Evolutionary conservation across 2,113 vertebrate species (phyloP).

Genomic region (Anser brachyrhynchus): DNA sequence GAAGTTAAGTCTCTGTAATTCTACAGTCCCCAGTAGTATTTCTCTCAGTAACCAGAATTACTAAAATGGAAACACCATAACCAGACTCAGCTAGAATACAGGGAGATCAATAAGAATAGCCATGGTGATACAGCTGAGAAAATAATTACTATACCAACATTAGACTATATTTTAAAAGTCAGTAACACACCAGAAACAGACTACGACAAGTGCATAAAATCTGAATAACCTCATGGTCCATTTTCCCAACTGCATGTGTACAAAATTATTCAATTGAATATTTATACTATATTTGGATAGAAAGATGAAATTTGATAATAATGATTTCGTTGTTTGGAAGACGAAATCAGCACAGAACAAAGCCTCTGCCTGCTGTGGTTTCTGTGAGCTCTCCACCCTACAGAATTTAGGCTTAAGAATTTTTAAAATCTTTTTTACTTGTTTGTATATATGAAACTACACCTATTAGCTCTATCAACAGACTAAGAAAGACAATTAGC

Average conservation of each 20-base stretch:
- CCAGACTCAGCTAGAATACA: background rate
- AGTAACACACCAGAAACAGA: background rate
- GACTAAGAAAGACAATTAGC: conserved; percentile 3
- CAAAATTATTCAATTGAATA: background rate
- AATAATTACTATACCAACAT: background rate
- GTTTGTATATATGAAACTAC: background rate
- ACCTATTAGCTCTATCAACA: background rate
- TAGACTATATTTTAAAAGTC: background rate
- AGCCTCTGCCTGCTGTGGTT: background rate
- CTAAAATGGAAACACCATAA: background rate
- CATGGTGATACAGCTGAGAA: background rate
- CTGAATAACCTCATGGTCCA: background rate
- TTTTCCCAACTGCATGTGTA: background rate
- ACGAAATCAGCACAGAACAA: background rate
- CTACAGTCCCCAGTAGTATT: background rate
- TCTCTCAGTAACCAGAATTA: background rate
- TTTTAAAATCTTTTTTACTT: background rate
- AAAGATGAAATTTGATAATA: background rate
- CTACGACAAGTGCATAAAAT: background rate
- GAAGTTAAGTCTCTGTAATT: background rate
- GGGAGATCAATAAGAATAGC: background rate
- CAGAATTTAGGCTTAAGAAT: background rate
- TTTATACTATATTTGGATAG: background rate
- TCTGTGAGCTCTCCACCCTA: background rate
- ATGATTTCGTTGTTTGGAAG: background rate